Evolutionary conservation across 1,140 invertebrate species (phyloP).

Genomic region (Agrilus planipennis): DNA sequence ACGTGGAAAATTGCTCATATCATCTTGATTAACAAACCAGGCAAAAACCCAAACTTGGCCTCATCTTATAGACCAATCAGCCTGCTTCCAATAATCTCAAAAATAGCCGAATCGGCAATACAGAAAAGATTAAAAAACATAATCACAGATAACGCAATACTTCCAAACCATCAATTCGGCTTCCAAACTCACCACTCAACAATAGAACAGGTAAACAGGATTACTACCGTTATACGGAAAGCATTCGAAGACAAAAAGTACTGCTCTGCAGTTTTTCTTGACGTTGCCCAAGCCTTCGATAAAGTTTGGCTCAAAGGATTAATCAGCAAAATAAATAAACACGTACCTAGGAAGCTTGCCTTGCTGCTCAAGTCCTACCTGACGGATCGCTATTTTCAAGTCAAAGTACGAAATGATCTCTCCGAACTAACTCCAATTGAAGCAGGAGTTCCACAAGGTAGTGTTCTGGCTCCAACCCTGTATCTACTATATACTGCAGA

Average conservation of each 20-base stretch:
- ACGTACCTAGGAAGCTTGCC: constrained; percentile 9
- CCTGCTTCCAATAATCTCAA: constrained; percentile 23
- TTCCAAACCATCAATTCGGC: constrained; percentile 29
- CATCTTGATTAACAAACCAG: constrained; percentile 27
- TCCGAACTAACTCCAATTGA: constrained; percentile 15
- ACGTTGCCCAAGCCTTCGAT: constrained; percentile 1
- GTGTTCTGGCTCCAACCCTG: constrained; percentile 23
- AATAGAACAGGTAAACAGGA: not conserved
- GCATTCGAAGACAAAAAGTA: not conserved
- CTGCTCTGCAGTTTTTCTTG: not conserved
- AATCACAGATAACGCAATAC: constrained; percentile 10
- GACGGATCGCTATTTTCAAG: constrained; percentile 15
- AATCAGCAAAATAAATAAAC: not conserved
- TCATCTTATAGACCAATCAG: constrained; percentile 28
- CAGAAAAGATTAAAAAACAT: constrained; percentile 20
- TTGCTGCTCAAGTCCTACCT: constrained; percentile 20
- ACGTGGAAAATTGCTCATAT: constrained; percentile 30
- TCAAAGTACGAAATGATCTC: constrained; percentile 17
- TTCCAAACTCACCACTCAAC: constrained; percentile 28
- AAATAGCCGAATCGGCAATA: constrained; percentile 27
- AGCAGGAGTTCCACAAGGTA: constrained; percentile 27
- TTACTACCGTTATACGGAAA: not conserved
- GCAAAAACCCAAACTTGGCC: constrained; percentile 20
- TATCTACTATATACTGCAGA: constrained; percentile 24
- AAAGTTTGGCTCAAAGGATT: not conserved